Evolutionary conservation across 2,113 vertebrate species (phyloP), one percentile per base, ranked within the genome.

Genomic region (Cyprinus carpio): DNA sequence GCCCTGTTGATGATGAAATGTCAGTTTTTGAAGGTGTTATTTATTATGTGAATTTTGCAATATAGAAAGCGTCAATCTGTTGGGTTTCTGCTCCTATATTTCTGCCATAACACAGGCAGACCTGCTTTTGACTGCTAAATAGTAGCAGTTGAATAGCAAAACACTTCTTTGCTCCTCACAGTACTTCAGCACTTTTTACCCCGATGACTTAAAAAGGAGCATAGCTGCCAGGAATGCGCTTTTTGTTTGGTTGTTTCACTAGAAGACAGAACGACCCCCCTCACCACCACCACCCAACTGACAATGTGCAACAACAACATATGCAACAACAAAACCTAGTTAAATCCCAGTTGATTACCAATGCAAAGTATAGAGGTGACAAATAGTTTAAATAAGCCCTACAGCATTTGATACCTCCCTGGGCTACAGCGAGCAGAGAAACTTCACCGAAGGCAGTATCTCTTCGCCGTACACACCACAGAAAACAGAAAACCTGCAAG

Each of bases 401-500:
- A 65, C 60, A 81, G 60, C 78, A 81, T 46, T 65, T 49, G 58
- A 81, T 81, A 65, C 78, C n/a, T 81, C 78, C 78, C 60, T 20
- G 78, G 60, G 37, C 78, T 46, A 81, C 25, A 29, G 60, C 13
- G 40, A 65, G 62, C 37, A 37, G 76, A 79, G 76, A 79, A 79
- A 79, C 56, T 79, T 60, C 31, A 62, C 54, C 56, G 31, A 62
- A 79, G 76, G 23, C 13, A 15, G 4, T 25, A 79, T 60, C 76
- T 79, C 56, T 27, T 79, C 65, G 9, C 43, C 3, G 11, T 46
- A 3, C 3, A 3, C 43, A 46, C 25, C 4, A 92, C 93, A 92
- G 93, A 94, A 95, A 96, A 95, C 95, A 56, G 76, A 49, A 71
- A 56, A 34, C 27, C 15, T n/a, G 95, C 94, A 69, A 84, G 84